A percentile compares a stretch with the other conserved stretches of the same genome.
Evolutionary conservation across 1,140 invertebrate species (phyloP).

Genomic region (Drosophila grimshawi): DNA sequence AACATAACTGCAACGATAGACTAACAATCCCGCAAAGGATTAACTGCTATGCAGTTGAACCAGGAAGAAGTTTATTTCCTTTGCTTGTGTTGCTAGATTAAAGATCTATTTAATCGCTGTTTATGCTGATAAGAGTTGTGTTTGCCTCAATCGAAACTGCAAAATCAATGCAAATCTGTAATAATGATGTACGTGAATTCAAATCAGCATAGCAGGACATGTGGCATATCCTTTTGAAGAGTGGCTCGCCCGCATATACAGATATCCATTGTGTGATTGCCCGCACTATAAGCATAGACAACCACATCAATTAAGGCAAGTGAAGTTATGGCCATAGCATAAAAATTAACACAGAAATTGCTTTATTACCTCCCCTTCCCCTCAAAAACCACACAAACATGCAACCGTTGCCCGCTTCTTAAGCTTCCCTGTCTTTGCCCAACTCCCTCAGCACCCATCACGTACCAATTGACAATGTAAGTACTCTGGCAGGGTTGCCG

Average conservation of each 20-base stretch:
- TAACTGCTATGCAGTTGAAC: neutral
- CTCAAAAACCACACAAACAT: neutral
- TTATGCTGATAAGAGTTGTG: no score
- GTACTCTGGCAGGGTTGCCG: conserved; percentile 21
- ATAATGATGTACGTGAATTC: neutral
- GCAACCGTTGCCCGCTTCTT: neutral
- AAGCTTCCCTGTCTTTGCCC: no score
- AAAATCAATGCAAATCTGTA: neutral
- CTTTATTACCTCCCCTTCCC: conserved; percentile 51
- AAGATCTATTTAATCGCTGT: neutral
- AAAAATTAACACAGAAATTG: conserved; percentile 75
- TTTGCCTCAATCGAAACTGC: no score
- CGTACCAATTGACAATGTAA: conserved; percentile 62
- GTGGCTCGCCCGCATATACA: conserved; percentile 19
- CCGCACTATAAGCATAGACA: conserved; percentile 50
- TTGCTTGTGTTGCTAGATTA: neutral
- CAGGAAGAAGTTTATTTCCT: neutral
- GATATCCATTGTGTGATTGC: conserved; percentile 47
- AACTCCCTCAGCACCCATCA: conserved; percentile 30
- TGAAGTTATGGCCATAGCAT: conserved; percentile 65
- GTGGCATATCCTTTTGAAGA: neutral
- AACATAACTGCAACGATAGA: neutral
- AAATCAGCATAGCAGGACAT: neutral
- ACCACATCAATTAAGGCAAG: conserved; percentile 64
- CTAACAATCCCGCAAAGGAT: neutral